A percentile compares a stretch with the other conserved stretches of the same genome.
phyloP scores from a whole-genome alignment of 2,113 vertebrate genomes.

The Notiomystis cincta region DNA sequence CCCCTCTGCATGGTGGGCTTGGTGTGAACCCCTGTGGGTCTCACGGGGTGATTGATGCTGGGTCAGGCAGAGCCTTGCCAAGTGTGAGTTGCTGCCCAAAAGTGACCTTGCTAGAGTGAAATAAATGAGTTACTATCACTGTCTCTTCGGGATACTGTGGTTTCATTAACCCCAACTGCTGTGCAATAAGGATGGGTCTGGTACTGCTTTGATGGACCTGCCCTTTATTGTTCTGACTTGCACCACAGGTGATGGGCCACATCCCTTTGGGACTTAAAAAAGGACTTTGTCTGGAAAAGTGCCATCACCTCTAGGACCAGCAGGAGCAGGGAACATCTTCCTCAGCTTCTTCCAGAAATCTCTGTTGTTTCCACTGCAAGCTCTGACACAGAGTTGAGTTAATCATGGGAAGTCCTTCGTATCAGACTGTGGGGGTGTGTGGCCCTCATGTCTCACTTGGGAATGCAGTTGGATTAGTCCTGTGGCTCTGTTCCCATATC shows the following conservation, averaged over 20 bases:
- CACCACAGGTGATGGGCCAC: not conserved
- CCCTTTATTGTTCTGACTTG: not conserved
- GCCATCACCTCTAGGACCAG: not conserved
- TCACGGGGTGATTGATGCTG: too few relatives aligned
- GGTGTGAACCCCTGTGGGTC: fast-evolving
- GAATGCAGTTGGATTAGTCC: not conserved
- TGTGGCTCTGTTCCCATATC: not conserved
- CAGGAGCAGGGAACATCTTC: not conserved
- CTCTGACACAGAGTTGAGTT: not conserved
- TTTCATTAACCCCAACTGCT: not conserved
- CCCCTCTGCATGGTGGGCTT: not conserved
- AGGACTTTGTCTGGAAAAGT: not conserved
- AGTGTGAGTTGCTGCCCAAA: not conserved
- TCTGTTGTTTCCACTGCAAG: not conserved
- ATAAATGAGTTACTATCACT: not conserved
- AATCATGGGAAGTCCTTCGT: not conserved
- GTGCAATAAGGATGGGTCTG: not conserved
- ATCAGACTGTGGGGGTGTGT: not conserved
- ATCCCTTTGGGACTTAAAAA: not conserved
- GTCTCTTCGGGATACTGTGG: not conserved
- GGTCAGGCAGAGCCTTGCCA: not conserved
- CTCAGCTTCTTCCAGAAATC: not conserved
- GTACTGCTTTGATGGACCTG: not conserved
- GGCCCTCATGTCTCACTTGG: not conserved
- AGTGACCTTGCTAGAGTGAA: not conserved